A percentile compares a stretch with the other conserved stretches of the same genome.
Evolutionary conservation across 2,797 vertebrate species (phyloP).

Genomic region (Ciconia nigra): DNA sequence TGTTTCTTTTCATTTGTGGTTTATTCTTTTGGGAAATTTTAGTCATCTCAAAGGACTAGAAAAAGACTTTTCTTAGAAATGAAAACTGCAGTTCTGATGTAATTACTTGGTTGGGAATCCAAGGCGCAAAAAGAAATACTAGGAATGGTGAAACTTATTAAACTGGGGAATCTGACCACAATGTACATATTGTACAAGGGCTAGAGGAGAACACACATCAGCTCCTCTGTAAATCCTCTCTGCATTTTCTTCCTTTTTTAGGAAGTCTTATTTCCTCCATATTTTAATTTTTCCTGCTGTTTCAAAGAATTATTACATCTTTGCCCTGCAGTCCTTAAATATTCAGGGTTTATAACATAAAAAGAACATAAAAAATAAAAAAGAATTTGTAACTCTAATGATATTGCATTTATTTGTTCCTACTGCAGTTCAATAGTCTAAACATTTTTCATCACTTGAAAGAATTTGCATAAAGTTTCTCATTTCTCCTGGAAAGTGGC

Average conservation of each 20-base stretch:
- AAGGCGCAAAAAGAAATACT: background rate
- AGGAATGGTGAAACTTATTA: background rate
- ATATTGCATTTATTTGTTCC: background rate
- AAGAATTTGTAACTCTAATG: background rate
- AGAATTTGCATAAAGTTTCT: background rate
- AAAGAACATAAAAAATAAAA: background rate
- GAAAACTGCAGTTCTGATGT: background rate
- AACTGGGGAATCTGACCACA: background rate
- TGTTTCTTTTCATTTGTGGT: background rate
- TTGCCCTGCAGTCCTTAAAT: background rate
- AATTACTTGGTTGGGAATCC: background rate
- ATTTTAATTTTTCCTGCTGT: background rate
- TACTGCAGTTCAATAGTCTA: background rate
- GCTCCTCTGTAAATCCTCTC: background rate
- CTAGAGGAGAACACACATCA: background rate
- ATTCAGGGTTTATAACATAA: background rate
- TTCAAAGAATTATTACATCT: background rate
- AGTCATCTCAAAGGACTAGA: background rate
- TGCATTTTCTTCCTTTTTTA: background rate
- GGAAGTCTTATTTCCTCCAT: background rate
- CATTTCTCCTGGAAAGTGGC: background rate
- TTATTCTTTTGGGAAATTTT: background rate
- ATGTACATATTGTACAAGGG: background rate
- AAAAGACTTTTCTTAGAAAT: background rate
- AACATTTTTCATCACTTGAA: background rate